Percentiles rank a stretch among this genome's conserved stretches.
Evolutionary conservation across 2,797 vertebrate species (phyloP).

Genomic region (Eospalax fontanierii): DNA sequence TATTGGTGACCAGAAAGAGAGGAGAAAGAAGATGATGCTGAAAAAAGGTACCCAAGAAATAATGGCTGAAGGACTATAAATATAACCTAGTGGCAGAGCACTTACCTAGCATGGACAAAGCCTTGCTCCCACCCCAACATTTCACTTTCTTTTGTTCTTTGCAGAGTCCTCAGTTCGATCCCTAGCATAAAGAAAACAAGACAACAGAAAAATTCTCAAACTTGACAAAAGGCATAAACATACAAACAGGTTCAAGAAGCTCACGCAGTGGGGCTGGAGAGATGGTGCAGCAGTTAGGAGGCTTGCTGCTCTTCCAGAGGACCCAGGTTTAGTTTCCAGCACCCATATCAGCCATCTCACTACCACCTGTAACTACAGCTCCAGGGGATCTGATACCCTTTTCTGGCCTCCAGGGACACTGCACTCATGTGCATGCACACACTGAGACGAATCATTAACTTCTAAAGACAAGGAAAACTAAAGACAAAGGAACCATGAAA

Average conservation of each 20-base stretch:
- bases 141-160: not conserved
- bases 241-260: slow-evolving; percentile 46
- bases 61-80: not conserved
- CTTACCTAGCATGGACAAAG: not conserved
- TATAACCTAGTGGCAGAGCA: not conserved
- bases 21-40: not conserved
- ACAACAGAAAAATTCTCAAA: slow-evolving; percentile 21
- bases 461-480: slow-evolving; percentile 38
- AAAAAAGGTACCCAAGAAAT: slow-evolving; percentile 40
- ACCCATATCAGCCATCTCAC: no score
- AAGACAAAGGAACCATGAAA: slow-evolving; percentile 17
- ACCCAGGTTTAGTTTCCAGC: no score
- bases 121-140: not conserved
- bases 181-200: not conserved
- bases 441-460: slow-evolving; percentile 44
- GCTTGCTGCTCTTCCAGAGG: no score
- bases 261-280: slow-evolving; percentile 36
- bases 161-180: not conserved
- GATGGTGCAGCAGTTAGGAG: not conserved
- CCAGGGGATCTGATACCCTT: no score
- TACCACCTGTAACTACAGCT: no score
- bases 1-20: not conserved
- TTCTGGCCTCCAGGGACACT: no score
- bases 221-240: slow-evolving; percentile 51
- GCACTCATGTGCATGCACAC: not conserved